Conservation (phyloP, 2,888 invertebrate genomes). For the Thysanoteuthis rhombus region DNA sequence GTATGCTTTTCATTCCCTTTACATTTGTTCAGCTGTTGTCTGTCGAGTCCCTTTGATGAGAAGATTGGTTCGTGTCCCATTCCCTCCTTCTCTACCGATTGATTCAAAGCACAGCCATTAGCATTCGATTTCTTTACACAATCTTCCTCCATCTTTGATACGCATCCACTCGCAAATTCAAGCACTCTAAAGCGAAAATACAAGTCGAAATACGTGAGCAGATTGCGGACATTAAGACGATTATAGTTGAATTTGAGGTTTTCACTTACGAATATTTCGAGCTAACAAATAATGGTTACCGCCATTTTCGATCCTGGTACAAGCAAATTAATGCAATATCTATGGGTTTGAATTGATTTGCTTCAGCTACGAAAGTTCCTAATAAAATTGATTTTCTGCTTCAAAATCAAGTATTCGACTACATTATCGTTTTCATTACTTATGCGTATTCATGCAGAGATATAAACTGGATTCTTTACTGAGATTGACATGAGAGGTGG, state of each 20-base stretch:
- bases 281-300: background rate
- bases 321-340: background rate
- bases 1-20: background rate
- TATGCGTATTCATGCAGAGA: background rate
- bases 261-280: background rate
- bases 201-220: background rate
- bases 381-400: background rate
- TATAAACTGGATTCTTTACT: background rate
- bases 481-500: background rate
- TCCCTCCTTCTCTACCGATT: background rate
- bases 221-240: background rate
- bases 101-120: background rate
- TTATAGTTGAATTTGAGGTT: background rate
- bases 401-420: background rate
- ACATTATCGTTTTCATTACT: background rate
- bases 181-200: background rate
- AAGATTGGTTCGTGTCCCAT: too few relatives aligned
- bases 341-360: background rate
- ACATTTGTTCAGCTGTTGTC: too few relatives aligned
- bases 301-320: too few relatives aligned
- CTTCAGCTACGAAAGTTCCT: background rate
- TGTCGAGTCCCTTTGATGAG: background rate
- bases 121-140: background rate
- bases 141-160: background rate
- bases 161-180: background rate